Evolutionary conservation across 2,113 vertebrate species (phyloP), one percentile per base, ranked within the genome.

Genomic region (Scartelaos histophorus): DNA sequence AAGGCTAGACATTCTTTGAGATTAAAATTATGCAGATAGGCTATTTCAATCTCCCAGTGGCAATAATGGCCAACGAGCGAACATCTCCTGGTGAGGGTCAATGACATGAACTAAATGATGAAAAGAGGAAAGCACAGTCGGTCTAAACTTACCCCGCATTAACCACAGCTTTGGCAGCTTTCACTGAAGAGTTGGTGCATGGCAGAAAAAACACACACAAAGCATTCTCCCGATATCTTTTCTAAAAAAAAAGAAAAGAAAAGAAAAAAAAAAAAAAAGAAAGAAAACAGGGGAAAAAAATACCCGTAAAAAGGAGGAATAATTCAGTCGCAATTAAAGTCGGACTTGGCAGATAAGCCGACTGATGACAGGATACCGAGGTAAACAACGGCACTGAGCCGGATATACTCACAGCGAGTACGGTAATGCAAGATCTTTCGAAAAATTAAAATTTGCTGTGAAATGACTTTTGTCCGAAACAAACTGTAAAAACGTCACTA

Each of bases 261-360:
- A 29, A 29, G 4, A 29, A 29, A 29, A 29, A 29, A 29, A 29
- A 29, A 29, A 29, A n/a, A n/a, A n/a, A n/a, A 29, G 4, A 29
- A 29, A 29, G 4, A 29, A 29, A 29, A 29, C n/a, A n/a, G n/a
- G n/a, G n/a, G n/a, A n/a, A n/a, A 7, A n/a, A 47, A 90, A 95
- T 90, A 95, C 94, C 94, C 94, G 94, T 95, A 95, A 93, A 92
- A 87, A 84, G 81, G 76, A 79, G 82, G 76, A 80, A 74, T 75
- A 77, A 85, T 84, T 88, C 84, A 85, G 80, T 85, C 82, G 91
- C 79, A 90, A 74, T 91, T 90, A 24, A 88, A 71, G 85, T 79
- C 79, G 75, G 78, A 80, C 74, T 84, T 83, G 73, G 80, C 76
- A 75, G 87, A 82, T 77, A 68, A 85, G 78, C 69, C 80, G 78